These are phyloP conservation scores for Nineta flava DNA, from an alignment of 2,888 invertebrate genomes.

Conservation along the genomic window DNA sequence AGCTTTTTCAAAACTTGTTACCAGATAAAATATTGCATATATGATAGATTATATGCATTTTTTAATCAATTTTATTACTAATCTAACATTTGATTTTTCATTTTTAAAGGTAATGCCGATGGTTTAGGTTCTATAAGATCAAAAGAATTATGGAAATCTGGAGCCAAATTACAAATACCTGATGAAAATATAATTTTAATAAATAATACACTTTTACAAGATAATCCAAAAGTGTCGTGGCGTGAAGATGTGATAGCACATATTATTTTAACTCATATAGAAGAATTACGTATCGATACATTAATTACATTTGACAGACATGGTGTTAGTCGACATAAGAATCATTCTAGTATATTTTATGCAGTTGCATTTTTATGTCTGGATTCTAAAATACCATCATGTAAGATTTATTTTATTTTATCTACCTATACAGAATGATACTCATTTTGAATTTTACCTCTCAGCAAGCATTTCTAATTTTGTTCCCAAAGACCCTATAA, in stretches of 20 bases:
- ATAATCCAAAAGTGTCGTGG: slow-evolving; percentile 66
- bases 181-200: slow-evolving; percentile 56
- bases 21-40: too few species aligned
- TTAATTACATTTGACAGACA: slow-evolving; percentile 87
- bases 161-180: slow-evolving; percentile 61
- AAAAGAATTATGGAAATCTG: slow-evolving; percentile 69
- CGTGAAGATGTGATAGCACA: slow-evolving; percentile 45
- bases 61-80: too few species aligned
- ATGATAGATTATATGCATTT: too few species aligned
- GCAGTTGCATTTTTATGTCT: slow-evolving; percentile 65
- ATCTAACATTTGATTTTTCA: neutral
- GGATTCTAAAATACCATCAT: slow-evolving; percentile 54
- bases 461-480: too few species aligned
- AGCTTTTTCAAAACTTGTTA: too few species aligned
- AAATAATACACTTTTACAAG: slow-evolving; percentile 56
- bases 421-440: slow-evolving; percentile 2
- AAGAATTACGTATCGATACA: slow-evolving; percentile 61
- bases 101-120: slow-evolving; percentile 24
- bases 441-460: neutral
- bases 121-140: slow-evolving; percentile 39
- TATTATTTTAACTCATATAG: slow-evolving; percentile 47
- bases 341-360: slow-evolving; percentile 78
- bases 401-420: slow-evolving; percentile 31
- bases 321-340: slow-evolving; percentile 85
- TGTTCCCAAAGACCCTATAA: too few species aligned